Base-by-base conservation (phyloP, 2,797 vertebrate species). In the Cirrhinus molitorella region DNA sequence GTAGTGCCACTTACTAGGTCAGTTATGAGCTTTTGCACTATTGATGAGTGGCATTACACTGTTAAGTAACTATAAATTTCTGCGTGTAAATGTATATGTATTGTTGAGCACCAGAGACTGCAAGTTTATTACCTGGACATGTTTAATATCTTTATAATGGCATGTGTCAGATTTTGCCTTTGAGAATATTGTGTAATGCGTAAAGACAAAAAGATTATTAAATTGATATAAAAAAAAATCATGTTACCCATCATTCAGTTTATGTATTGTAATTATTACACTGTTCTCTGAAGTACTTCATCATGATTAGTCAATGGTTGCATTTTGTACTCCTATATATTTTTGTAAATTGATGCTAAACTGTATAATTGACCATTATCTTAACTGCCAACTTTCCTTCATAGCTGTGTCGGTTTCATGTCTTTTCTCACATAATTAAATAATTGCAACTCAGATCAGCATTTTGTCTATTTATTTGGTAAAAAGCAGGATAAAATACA, bases 61-160 rank as follows among this genome's bases (percentile, higher is more conserved):
- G 28, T 37, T 55, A 21, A 31, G 40, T 43, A n/a, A 40, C 14
- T 66, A 13, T 49, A 7, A 37, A 2, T 40, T 68, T 47, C 12
- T 55, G 31, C 51, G 31, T 53, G 13, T 37, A 25, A 31, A 76
- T 59, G 28, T 31, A 21, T 73, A 19, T 37, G 53, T 43, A 65
- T 47, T 61, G 40, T 63, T 19, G 31, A 21, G 34, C n/a, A 55
- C 23, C 34, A 28, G 49, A 79, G 28, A 16, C 34, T 28, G 16
- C 1, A 14, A 17, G 9, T 75, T 47, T 17, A 70, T 40, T 76
- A 65, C 47, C 10, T 63, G 25, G 40, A 28, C 23, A 45, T n/a
- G 8, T 75, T n/a, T 59, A 23, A 25, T 77, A 23, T 77, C 55
- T 66, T 12, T 34, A 79, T 66, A 65, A 65, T 78, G 19, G 43